A percentile compares a stretch with the other conserved stretches of the same genome.
Evolutionary conservation across 2,888 invertebrate species (phyloP).

Genomic region (Dascillus cervinus): DNA sequence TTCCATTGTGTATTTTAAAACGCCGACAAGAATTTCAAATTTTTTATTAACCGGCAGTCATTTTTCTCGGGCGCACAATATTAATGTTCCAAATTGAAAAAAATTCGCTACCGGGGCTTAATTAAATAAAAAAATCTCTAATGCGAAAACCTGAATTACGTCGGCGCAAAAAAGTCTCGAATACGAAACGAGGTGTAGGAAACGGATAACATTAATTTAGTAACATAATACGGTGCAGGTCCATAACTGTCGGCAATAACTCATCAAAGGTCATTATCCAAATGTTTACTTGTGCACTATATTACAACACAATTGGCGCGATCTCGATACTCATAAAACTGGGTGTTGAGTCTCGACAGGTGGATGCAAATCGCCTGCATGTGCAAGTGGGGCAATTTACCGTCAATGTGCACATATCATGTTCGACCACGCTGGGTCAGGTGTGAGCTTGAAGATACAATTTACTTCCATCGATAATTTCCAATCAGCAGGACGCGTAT

Average conservation of each 20-base stretch:
- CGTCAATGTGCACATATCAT: slow-evolving; percentile 12
- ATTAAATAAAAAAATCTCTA: too few relatives aligned
- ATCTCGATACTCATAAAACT: slow-evolving; percentile 4
- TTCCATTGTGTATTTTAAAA: too few relatives aligned
- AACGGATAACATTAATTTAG: not conserved
- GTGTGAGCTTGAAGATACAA: slow-evolving; percentile 12
- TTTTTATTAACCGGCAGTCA: too few relatives aligned
- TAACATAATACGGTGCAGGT: not conserved
- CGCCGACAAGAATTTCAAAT: too few relatives aligned
- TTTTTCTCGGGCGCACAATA: too few relatives aligned
- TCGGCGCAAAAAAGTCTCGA: too few relatives aligned
- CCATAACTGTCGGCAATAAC: slow-evolving; percentile 2
- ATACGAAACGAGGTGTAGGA: too few relatives aligned
- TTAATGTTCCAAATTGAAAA: too few relatives aligned
- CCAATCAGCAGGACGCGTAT: slow-evolving; percentile 11
- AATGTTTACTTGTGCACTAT: slow-evolving; percentile 4
- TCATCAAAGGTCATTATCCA: not conserved
- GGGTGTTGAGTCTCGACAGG: slow-evolving; percentile 8
- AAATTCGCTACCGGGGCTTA: too few relatives aligned
- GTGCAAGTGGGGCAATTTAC: slow-evolving; percentile 13
- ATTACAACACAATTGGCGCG: slow-evolving; percentile 4
- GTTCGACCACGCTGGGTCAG: slow-evolving; percentile 13
- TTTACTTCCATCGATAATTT: slow-evolving; percentile 14
- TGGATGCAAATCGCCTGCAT: slow-evolving; percentile 12
- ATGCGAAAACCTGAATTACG: too few relatives aligned